These are phyloP conservation scores for Acrobasis repandana DNA, from an alignment of 2,888 invertebrate species.

Conservation along the genomic window DNA sequence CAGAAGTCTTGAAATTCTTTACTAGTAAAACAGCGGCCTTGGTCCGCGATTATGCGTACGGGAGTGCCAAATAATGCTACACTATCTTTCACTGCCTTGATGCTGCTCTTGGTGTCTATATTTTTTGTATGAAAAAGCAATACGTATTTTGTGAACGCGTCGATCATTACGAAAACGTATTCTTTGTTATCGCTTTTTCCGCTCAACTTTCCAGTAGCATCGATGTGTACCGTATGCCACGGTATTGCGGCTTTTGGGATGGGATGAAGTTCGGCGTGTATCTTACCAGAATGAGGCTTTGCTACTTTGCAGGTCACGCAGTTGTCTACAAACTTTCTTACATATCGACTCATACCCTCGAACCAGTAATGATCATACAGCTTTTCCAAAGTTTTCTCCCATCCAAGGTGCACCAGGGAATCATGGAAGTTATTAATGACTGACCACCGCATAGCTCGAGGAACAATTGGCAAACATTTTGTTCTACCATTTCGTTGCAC, in stretches of 20 bases:
- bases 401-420: constrained; percentile 36
- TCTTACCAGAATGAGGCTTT: constrained; percentile 40
- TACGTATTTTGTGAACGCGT: no score
- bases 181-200: no score
- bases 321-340: constrained; percentile 44
- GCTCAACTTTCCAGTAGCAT: no score
- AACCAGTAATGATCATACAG: constrained; percentile 46
- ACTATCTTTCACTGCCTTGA: no score
- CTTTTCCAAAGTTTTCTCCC: constrained; percentile 38
- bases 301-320: constrained; percentile 45
- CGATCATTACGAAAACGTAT: no score
- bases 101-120: no score
- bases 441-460: constrained; percentile 37
- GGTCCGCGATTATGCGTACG: no score
- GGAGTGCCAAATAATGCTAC: no score
- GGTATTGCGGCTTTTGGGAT: constrained; percentile 40
- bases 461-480: constrained; percentile 36
- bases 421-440: constrained; percentile 41
- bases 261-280: constrained; percentile 42
- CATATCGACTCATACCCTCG: constrained; percentile 38
- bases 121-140: no score
- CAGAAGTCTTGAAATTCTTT: no score
- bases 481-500: constrained; percentile 27
- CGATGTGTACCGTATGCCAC: constrained; percentile 31
- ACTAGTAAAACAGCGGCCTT: no score